Conservation (phyloP, 2,113 vertebrate genomes). For the Drymodes brunneopygia region DNA sequence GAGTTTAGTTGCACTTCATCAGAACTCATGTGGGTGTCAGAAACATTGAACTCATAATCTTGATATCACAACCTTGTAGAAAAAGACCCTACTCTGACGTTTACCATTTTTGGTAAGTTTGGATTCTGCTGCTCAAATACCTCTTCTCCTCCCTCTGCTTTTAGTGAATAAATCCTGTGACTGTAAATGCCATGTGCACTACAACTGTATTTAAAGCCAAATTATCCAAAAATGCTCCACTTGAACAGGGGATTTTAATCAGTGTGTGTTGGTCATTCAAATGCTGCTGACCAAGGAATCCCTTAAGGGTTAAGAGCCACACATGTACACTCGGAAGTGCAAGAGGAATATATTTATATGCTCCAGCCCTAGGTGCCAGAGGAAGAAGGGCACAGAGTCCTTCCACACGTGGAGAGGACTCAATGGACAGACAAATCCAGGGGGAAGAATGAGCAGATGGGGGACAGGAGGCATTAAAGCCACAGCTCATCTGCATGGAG, state of each 20-base stretch:
- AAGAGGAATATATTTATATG: not conserved
- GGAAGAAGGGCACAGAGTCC: not conserved
- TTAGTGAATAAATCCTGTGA: not conserved
- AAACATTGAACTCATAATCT: not conserved
- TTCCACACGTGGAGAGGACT: not conserved
- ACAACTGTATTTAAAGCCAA: not conserved
- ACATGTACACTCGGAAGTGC: not conserved
- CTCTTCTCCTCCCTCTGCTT: not conserved
- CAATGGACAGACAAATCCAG: not conserved
- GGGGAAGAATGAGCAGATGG: not conserved
- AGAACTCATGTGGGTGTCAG: not conserved
- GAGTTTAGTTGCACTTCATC: not conserved
- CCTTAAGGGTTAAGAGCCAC: not conserved
- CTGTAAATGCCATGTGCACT: not conserved
- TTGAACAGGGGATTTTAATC: not conserved
- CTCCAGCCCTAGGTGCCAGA: not conserved
- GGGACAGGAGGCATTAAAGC: not conserved
- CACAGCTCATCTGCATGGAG: rapidly evolving
- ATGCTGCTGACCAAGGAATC: not conserved
- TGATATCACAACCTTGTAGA: not conserved
- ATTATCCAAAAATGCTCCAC: not conserved
- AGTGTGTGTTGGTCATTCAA: not conserved
- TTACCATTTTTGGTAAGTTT: rapidly evolving
- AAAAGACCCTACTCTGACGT: not conserved
- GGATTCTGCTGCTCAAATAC: not conserved